These are phyloP conservation scores for Muricea muricata DNA, from an alignment of 92 coral and sea anemone species.

Conservation along the genomic window DNA sequence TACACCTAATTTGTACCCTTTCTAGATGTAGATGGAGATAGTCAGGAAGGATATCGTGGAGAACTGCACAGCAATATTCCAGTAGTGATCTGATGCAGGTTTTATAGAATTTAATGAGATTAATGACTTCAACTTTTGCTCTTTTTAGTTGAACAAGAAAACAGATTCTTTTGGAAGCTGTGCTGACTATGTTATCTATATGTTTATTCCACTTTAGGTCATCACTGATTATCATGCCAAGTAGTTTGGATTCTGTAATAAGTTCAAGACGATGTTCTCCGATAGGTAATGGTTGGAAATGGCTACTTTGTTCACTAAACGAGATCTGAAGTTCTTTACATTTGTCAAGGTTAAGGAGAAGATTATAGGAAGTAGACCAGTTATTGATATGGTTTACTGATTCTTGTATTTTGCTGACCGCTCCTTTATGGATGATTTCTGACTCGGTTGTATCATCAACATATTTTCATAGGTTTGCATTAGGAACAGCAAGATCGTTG, in stretches of 20 bases:
- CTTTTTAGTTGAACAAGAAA: conserved; percentile 39
- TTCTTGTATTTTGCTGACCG: background rate
- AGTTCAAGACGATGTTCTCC: conserved; percentile 21
- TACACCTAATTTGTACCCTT: conserved; percentile 37
- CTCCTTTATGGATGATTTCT: background rate
- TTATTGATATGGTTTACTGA: background rate
- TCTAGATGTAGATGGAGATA: conserved; percentile 35
- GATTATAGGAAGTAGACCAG: background rate
- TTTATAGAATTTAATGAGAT: conserved; percentile 39
- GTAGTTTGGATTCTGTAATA: conserved; percentile 12
- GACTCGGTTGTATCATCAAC: conserved; percentile 1
- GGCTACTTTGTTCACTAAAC: conserved; percentile 10
- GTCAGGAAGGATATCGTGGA: conserved; percentile 35
- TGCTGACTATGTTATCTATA: too few relatives aligned
- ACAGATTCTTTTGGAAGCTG: too few relatives aligned
- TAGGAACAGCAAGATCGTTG: background rate
- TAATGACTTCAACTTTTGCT: conserved; percentile 34
- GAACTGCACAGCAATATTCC: conserved; percentile 39
- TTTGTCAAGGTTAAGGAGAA: conserved; percentile 30
- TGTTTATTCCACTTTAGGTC: too few relatives aligned
- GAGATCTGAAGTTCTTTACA: conserved; percentile 38
- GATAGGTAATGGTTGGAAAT: conserved; percentile 23
- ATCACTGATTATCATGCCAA: conserved; percentile 20
- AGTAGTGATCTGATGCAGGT: conserved; percentile 35
- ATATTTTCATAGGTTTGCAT: background rate